Evolutionary conservation across 1,140 invertebrate genomes (phyloP).

Genomic region (Bombus waltoni): DNA sequence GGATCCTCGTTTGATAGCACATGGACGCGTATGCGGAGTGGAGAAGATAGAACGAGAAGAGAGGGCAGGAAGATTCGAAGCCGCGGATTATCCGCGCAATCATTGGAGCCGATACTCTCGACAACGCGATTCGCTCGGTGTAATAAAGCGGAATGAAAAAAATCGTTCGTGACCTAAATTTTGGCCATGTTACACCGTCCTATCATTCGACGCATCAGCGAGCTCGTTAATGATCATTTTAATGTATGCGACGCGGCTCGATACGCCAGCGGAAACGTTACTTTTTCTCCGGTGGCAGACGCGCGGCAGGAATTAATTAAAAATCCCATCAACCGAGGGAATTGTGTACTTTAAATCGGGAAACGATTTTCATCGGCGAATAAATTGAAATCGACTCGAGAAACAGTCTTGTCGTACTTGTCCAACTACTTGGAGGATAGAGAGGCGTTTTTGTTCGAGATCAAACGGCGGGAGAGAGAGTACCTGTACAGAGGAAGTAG

Average conservation of each 20-base stretch:
- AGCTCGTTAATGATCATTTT: conserved; percentile 39
- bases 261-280: not conserved
- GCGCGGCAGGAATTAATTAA: conserved; percentile 39
- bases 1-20: not conserved
- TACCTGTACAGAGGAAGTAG: conserved; percentile 29
- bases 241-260: conserved; percentile 23
- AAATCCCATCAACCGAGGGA: conserved; percentile 35
- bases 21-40: too few species aligned
- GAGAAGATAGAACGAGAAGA: not conserved
- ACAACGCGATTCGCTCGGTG: not conserved
- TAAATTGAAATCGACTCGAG: conserved; percentile 40
- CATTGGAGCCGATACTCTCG: conserved; percentile 22
- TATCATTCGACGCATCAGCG: conserved; percentile 28
- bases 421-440: conserved; percentile 1
- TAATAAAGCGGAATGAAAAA: conserved; percentile 43
- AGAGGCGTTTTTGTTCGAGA: conserved; percentile 23
- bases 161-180: conserved; percentile 50
- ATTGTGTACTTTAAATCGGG: conserved; percentile 35
- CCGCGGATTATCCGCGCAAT: conserved; percentile 19
- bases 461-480: not conserved
- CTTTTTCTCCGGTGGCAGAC: not conserved
- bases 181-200: not conserved
- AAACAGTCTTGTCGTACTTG: not conserved
- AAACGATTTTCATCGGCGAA: conserved; percentile 36
- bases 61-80: not conserved